These are phyloP conservation scores for Lasiurus borealis DNA, from an alignment of 2,113 vertebrate genomes.

Conservation along the genomic window DNA sequence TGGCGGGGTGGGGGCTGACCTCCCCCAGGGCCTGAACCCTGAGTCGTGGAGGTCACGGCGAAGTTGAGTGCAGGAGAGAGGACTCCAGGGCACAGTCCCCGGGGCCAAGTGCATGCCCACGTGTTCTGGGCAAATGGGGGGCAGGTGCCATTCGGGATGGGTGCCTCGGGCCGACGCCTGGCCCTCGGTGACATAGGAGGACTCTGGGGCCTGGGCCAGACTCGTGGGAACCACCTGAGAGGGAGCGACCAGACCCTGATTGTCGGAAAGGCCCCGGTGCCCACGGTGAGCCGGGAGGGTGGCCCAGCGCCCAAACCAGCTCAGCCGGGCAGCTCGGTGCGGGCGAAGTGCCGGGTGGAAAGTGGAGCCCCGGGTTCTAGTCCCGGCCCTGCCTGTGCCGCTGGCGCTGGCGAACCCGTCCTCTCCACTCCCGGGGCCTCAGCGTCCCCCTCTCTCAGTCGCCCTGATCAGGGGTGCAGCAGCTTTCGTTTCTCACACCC, in stretches of 20 bases:
- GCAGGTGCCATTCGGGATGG: not conserved
- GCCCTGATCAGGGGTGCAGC: not conserved
- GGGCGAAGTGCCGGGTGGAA: not conserved
- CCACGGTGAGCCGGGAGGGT: not conserved
- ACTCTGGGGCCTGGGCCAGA: not conserved
- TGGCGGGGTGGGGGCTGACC: not conserved
- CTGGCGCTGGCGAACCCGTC: not conserved
- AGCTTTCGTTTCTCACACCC: not conserved
- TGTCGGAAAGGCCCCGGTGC: not conserved
- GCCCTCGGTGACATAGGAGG: too few relatives aligned
- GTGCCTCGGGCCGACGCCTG: too few relatives aligned
- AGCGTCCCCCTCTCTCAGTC: not conserved
- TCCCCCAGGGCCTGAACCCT: not conserved
- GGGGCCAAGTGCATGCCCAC: not conserved
- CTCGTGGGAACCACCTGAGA: not conserved
- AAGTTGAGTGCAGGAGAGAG: not conserved
- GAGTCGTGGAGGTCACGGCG: too few relatives aligned
- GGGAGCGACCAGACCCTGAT: not conserved
- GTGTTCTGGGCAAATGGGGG: not conserved
- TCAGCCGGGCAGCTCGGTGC: not conserved
- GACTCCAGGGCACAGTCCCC: not conserved
- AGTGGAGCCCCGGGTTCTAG: not conserved
- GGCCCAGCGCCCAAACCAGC: not conserved
- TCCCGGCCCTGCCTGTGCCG: rapidly evolving
- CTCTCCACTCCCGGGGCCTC: not conserved